Evolutionary conservation across 2,797 vertebrate genomes (phyloP).

Genomic region (Distichodus sexfasciatus): DNA sequence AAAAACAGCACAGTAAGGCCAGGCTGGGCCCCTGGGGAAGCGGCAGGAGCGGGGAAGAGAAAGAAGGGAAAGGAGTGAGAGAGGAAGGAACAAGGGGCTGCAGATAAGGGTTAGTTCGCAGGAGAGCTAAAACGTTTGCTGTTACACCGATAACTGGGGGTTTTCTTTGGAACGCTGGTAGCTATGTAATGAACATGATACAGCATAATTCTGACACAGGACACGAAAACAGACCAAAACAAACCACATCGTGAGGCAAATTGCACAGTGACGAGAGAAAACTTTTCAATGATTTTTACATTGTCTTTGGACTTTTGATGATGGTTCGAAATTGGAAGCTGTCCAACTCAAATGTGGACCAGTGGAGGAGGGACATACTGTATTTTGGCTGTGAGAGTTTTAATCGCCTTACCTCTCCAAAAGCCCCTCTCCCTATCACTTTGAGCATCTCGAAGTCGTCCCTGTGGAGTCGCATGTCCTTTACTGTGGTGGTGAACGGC

Average conservation of each 20-base stretch:
- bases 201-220: not conserved
- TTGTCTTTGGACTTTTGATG: not conserved
- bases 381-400: not conserved
- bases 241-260: conserved; percentile 10
- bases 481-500: conserved; percentile 83
- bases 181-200: not conserved
- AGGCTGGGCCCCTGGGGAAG: conserved; percentile 24
- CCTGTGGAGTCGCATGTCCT: conserved; percentile 85
- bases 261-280: conserved; percentile 7
- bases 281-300: conserved; percentile 8
- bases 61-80: conserved; percentile 23
- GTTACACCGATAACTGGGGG: conserved; percentile 6
- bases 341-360: not conserved
- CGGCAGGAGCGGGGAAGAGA: conserved; percentile 1
- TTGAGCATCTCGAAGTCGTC: conserved; percentile 91
- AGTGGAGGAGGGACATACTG: no score
- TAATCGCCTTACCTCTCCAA: conserved; percentile 80
- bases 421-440: conserved; percentile 88
- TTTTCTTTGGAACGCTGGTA: conserved; percentile 25
- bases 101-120: conserved; percentile 37
- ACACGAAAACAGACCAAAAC: conserved; percentile 33
- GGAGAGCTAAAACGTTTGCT: conserved; percentile 1
- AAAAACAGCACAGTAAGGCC: conserved; percentile 41
- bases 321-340: not conserved
- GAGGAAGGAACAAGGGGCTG: conserved; percentile 24